Percentiles rank a stretch among this genome's conserved stretches.
Evolutionary conservation across 35 echinoderm and acorn worm genomes (phyloP).

Genomic region (Hemicentrotus pulcherrimus): DNA sequence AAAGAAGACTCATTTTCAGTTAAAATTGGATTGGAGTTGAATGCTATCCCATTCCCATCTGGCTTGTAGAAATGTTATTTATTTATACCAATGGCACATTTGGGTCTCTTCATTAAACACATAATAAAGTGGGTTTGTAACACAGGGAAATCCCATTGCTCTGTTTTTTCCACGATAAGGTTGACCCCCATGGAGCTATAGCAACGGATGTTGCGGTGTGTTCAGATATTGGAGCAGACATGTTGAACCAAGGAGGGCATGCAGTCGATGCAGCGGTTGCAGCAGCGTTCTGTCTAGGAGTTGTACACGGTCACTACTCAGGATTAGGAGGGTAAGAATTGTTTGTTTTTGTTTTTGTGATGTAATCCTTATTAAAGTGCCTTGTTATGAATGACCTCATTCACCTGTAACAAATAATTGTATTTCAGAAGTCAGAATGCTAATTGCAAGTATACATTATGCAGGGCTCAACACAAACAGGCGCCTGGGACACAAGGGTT

Average conservation of each 20-base stretch:
- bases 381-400: no score
- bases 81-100: no score
- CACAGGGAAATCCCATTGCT: not conserved
- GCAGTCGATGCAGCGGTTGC: conserved; percentile 86
- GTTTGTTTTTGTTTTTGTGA: not conserved
- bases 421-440: no score
- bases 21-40: no score
- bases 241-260: conserved; percentile 71
- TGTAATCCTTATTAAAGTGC: not conserved
- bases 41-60: no score
- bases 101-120: no score
- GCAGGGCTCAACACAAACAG: not conserved
- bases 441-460: not conserved
- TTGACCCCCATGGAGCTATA: conserved; percentile 72
- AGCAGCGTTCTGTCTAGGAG: conserved; percentile 76
- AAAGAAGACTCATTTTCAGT: no score
- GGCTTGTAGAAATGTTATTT: no score
- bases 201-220: conserved; percentile 55
- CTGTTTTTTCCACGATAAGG: not conserved
- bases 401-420: no score
- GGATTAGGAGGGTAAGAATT: conserved; percentile 87
- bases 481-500: no score
- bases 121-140: not conserved
- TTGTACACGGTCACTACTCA: conserved; percentile 66
- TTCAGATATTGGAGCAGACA: conserved; percentile 60